These are phyloP conservation scores for Sebastes vulpes DNA, from an alignment of 2,797 vertebrate genomes.

Conservation along the genomic window DNA sequence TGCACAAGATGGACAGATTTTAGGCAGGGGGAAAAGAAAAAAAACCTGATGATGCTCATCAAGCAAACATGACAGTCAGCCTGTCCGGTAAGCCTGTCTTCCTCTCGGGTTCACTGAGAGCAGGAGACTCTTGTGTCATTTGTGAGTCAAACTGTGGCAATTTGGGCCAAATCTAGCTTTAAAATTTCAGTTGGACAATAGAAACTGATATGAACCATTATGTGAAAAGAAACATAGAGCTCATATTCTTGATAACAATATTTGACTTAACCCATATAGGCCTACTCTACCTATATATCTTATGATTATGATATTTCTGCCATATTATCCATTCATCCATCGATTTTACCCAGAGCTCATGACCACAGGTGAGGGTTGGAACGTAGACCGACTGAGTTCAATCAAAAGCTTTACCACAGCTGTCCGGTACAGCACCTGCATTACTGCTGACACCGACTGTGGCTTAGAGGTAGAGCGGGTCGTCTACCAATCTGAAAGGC, in stretches of 20 bases:
- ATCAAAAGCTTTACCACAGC: no score
- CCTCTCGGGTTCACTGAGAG: neutral
- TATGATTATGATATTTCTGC: no score
- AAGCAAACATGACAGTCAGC: neutral
- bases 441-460: no score
- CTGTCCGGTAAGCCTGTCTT: neutral
- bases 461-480: no score
- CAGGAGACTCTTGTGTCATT: neutral
- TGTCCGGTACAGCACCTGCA: no score
- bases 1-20: neutral
- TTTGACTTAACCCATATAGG: no score
- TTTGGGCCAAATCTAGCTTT: neutral
- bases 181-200: neutral
- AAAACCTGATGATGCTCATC: neutral
- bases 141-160: neutral
- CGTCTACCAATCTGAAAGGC: no score
- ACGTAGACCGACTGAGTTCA: no score
- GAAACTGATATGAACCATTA: neutral
- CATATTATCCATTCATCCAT: no score
- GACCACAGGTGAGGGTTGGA: no score
- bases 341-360: no score
- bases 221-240: neutral
- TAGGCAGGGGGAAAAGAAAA: neutral
- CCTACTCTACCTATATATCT: no score
- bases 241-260: neutral